Evolutionary conservation across 2,888 invertebrate genomes (phyloP), one percentile per base, ranked within the genome.

Genomic region (Alloplasta piceator): DNA sequence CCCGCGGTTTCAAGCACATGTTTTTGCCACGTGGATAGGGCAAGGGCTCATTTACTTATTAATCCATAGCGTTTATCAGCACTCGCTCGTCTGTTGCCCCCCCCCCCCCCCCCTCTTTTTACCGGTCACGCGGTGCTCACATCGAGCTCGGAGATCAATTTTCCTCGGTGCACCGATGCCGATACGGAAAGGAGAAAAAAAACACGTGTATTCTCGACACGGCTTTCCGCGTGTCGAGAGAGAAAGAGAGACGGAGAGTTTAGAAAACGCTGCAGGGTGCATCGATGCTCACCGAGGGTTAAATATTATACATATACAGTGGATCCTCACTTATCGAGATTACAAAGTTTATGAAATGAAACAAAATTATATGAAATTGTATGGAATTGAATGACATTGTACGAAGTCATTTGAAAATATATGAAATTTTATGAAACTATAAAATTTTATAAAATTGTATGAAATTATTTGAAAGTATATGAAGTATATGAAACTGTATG

Each of bases 221-320:
- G 70, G 70, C 60, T 74, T 78, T 71, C 68, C 70, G 26, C 26
- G 67, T 73, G 66, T 58, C 70, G 52, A 70, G 46, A 58, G 63
- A 26, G 26, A 26, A 26, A 26, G 26, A 26, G 26, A 26, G 26
- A 26, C 26, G 26, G 26, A 52, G 78, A 78, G 81, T 78, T 74
- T 81, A 78, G 81, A 81, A 81, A 74, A 81, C 78, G 74, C 81
- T 78, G 70, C 81, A 66, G 81, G 81, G 78, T 74, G 81, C 81
- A 81, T 63, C 74, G 43, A 41, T 73, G 74, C 73, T 70, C 77
- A 74, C 77, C 26, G 80, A 68, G 81, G 73, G 78, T 52, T 76
- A 61, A 78, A 81, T 70, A 73, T 73, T 61, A 52, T 52, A 63
- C 36, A 10, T 64, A 41, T 60, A 48, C 9, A 58, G 14, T 26